phyloP scores from a whole-genome alignment of 2,113 vertebrate genomes.

The Prochilodus magdalenae region DNA sequence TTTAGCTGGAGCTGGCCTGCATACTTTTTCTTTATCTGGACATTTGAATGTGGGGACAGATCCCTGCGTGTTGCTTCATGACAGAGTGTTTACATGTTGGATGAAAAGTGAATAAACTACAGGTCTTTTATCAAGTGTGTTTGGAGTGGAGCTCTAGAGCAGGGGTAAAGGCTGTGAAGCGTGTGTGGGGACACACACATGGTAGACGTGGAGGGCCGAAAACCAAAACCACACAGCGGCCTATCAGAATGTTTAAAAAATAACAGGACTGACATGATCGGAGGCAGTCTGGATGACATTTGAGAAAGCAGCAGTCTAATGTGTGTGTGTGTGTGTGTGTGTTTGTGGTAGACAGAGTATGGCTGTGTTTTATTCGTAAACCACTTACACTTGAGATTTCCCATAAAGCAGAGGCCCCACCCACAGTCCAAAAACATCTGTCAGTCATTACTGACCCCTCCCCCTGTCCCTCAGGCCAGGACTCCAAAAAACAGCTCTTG shows the following conservation, averaged over 20 bases:
- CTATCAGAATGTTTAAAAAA: constrained; percentile 37
- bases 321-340: constrained; percentile 18
- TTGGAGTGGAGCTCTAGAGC: not conserved
- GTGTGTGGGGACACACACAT: not conserved
- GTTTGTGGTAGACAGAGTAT: not conserved
- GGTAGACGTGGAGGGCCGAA: not conserved
- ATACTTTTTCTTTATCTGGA: not conserved
- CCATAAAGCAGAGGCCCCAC: constrained; percentile 4
- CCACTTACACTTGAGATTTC: constrained; percentile 5
- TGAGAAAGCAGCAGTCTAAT: constrained; percentile 5
- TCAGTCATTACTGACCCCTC: constrained; percentile 45
- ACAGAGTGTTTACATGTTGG: not conserved
- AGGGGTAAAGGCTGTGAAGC: not conserved
- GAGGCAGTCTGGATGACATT: not conserved
- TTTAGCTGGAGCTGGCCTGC: not conserved
- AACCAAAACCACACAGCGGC: constrained; percentile 5
- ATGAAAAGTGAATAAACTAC: not conserved
- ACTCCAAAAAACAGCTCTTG: constrained; percentile 43
- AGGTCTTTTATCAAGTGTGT: not conserved
- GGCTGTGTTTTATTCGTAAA: constrained; percentile 20
- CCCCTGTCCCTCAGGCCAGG: constrained; percentile 24
- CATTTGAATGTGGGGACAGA: not conserved
- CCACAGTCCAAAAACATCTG: constrained; percentile 42
- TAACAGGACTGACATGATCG: constrained; percentile 28
- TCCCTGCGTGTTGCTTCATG: not conserved